These are phyloP conservation scores for Caranx melampygus DNA, from an alignment of 2,113 vertebrate genomes.

Conservation along the genomic window DNA sequence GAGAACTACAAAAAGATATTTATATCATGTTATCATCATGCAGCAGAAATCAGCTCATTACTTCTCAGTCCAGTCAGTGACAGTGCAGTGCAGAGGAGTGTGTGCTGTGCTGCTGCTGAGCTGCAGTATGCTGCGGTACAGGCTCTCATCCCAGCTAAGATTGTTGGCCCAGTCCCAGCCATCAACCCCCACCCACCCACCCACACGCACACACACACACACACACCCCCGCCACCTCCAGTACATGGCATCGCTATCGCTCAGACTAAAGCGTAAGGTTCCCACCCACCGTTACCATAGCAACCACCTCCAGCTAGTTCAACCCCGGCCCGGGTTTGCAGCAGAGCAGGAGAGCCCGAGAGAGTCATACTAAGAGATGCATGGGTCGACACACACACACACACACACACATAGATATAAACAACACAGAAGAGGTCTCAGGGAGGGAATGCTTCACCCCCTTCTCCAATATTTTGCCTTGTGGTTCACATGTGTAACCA, in stretches of 20 bases:
- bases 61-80: neutral
- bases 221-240: conserved; percentile 9
- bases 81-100: neutral
- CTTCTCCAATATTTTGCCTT: neutral
- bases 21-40: neutral
- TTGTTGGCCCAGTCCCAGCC: conserved; percentile 52
- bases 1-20: neutral
- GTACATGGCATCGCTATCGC: conserved; percentile 28
- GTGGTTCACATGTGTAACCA: neutral
- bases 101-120: conserved; percentile 38
- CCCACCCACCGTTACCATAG: conserved; percentile 59
- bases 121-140: conserved; percentile 30
- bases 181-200: conserved; percentile 10
- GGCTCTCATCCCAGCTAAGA: conserved; percentile 36
- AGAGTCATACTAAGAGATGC: neutral
- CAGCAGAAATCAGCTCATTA: neutral
- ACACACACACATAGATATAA: neutral
- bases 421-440: neutral
- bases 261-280: conserved; percentile 38
- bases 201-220: neutral
- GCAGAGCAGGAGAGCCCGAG: conserved; percentile 25
- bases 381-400: neutral
- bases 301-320: conserved; percentile 61
- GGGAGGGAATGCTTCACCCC: neutral
- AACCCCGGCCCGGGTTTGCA: neutral